Conservation (phyloP, 2,797 vertebrate species). For the Galaxias olidus region DNA sequence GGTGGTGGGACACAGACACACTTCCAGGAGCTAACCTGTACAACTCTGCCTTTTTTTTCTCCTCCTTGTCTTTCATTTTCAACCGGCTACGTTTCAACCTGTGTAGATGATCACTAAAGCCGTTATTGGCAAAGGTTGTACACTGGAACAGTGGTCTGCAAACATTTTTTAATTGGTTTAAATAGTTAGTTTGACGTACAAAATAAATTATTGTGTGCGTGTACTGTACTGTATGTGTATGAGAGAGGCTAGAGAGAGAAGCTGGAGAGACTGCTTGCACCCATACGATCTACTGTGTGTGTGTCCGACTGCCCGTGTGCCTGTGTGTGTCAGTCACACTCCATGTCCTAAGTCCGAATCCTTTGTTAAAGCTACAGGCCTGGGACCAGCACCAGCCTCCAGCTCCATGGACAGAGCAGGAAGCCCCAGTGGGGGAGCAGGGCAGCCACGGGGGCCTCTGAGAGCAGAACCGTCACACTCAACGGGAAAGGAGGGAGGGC, state of each 20-base stretch:
- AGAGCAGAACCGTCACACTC: no score
- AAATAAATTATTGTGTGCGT: no score
- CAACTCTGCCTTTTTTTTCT: slow-evolving; percentile 6
- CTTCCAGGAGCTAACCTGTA: slow-evolving; percentile 26
- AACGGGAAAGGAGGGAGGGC: slow-evolving; percentile 1
- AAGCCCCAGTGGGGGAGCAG: slow-evolving; percentile 15
- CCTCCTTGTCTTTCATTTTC: slow-evolving; percentile 12
- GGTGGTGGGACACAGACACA: slow-evolving; percentile 28
- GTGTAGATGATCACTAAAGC: no score
- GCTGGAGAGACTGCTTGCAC: no score
- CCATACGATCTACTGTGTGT: background rate
- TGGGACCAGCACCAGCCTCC: background rate
- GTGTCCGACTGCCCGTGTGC: background rate
- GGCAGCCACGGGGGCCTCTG: slow-evolving; percentile 8
- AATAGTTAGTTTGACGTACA: no score
- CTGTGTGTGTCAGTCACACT: slow-evolving; percentile 1
- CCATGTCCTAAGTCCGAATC: slow-evolving; percentile 7
- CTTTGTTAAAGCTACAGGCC: background rate
- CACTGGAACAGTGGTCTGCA: no score
- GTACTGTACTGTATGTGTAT: no score
- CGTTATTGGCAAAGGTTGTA: no score
- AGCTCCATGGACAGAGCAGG: background rate
- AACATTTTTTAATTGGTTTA: no score
- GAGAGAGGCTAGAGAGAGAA: no score
- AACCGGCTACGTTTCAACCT: no score